Evolutionary conservation across 2,113 vertebrate species (phyloP).

Genomic region (Beaufortia kweichowensis): DNA sequence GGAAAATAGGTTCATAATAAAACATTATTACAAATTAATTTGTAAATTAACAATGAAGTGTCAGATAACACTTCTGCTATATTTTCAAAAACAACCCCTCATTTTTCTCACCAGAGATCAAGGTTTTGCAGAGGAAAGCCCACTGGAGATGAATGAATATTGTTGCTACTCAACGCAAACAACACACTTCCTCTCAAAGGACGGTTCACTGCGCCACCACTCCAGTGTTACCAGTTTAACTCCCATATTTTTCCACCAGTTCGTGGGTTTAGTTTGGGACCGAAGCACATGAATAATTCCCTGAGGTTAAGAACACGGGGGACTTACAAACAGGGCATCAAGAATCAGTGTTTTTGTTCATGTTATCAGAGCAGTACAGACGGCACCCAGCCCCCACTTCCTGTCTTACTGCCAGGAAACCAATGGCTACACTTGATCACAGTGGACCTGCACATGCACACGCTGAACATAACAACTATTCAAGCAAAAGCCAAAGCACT

Average conservation of each 20-base stretch:
- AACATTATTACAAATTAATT: no score
- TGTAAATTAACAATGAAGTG: background rate
- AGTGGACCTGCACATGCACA: slow-evolving; percentile 24
- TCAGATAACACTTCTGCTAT: slow-evolving; percentile 1
- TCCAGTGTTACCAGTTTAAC: background rate
- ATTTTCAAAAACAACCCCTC: slow-evolving; percentile 22
- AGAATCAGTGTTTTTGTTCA: slow-evolving; percentile 58
- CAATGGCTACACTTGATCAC: slow-evolving; percentile 32
- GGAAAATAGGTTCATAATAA: no score
- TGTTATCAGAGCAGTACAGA: slow-evolving; percentile 55
- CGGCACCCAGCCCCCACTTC: slow-evolving; percentile 68
- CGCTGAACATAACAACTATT: slow-evolving; percentile 3
- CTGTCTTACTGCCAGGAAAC: slow-evolving; percentile 72
- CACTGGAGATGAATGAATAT: slow-evolving; percentile 67
- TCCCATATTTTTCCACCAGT: slow-evolving; percentile 6
- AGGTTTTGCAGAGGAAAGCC: slow-evolving; percentile 51
- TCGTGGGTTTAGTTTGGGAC: background rate
- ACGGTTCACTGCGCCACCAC: slow-evolving; percentile 16
- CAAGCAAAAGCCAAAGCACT: background rate
- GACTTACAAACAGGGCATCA: slow-evolving; percentile 33
- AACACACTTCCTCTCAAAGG: slow-evolving; percentile 65
- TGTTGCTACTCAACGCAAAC: slow-evolving; percentile 67
- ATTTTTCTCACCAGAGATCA: slow-evolving; percentile 9
- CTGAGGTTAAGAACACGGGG: background rate
- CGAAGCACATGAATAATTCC: background rate